Conservation (phyloP, 2,797 vertebrate species). For the Halcyon chelicuti region DNA sequence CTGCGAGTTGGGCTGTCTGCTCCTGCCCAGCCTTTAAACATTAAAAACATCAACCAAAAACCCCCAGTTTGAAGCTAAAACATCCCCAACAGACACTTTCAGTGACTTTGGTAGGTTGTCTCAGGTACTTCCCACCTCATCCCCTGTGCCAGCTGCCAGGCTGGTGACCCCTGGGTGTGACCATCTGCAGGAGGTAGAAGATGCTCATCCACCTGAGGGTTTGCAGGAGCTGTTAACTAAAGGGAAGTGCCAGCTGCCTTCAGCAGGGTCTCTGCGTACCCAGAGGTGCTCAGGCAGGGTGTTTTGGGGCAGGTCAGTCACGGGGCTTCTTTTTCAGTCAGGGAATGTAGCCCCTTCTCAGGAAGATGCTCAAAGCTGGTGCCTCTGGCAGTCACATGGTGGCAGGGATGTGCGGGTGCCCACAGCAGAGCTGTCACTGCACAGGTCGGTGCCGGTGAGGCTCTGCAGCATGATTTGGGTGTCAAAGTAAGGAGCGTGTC, state of each 20-base stretch:
- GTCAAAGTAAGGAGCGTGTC: not conserved
- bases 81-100: not conserved
- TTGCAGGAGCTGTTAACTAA: not conserved
- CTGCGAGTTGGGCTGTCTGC: not conserved
- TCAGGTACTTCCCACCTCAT: not conserved
- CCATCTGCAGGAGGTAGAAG: not conserved
- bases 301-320: not conserved
- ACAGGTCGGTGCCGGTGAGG: not conserved
- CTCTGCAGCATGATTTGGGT: not conserved
- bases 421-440: fast-evolving
- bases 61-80: fast-evolving
- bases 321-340: fast-evolving
- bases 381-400: not conserved
- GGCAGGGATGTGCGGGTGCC: fast-evolving
- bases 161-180: not conserved
- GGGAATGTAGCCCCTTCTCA: not conserved
- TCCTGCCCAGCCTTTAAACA: not conserved
- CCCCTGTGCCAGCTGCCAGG: not conserved
- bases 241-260: not conserved
- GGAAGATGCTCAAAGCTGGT: not conserved
- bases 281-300: too few species aligned
- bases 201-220: not conserved
- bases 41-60: too few species aligned
- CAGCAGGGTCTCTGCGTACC: not conserved
- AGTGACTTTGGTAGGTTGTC: not conserved